These are phyloP conservation scores for Anthonomus grandis DNA, from an alignment of 1,140 invertebrate species.

Conservation along the genomic window DNA sequence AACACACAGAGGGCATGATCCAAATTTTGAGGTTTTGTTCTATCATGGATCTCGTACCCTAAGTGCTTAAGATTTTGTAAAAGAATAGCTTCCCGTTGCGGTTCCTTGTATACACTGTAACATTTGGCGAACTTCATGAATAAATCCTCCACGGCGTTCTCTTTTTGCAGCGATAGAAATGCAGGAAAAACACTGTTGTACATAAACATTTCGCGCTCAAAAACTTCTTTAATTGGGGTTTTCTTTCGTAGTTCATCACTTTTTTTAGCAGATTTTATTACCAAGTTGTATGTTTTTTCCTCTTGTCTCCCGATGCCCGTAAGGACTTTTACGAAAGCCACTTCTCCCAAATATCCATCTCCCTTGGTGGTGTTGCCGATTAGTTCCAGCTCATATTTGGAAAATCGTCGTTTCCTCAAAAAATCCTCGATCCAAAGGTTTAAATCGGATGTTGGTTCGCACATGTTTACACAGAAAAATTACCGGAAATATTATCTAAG, in stretches of 20 bases:
- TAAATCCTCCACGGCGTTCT: constrained; percentile 16
- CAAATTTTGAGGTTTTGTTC: constrained; percentile 48
- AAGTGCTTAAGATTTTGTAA: constrained; percentile 53
- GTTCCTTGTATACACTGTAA: constrained; percentile 43
- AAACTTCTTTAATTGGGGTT: constrained; percentile 25
- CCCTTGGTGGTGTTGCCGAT: constrained; percentile 29
- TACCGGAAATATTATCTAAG: too few relatives aligned
- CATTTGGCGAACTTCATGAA: constrained; percentile 44
- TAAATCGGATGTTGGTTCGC: too few relatives aligned
- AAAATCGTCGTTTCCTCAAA: constrained; percentile 6
- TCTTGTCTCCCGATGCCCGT: constrained; percentile 6
- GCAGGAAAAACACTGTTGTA: constrained; percentile 32
- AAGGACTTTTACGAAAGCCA: constrained; percentile 32
- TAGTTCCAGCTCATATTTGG: constrained; percentile 29
- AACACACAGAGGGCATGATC: constrained; percentile 51
- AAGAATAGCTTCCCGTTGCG: constrained; percentile 52
- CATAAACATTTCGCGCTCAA: constrained; percentile 32
- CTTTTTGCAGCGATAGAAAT: constrained; percentile 24
- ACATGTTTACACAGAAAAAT: too few relatives aligned
- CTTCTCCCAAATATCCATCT: constrained; percentile 39
- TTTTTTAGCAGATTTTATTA: constrained; percentile 34
- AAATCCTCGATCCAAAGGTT: constrained; percentile 15
- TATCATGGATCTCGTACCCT: constrained; percentile 51
- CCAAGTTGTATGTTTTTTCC: constrained; percentile 28
- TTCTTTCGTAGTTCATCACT: constrained; percentile 27